Evolutionary conservation across 2,888 invertebrate genomes (phyloP), one percentile per base, ranked within the genome.

Genomic region (Melieria crassipennis): DNA sequence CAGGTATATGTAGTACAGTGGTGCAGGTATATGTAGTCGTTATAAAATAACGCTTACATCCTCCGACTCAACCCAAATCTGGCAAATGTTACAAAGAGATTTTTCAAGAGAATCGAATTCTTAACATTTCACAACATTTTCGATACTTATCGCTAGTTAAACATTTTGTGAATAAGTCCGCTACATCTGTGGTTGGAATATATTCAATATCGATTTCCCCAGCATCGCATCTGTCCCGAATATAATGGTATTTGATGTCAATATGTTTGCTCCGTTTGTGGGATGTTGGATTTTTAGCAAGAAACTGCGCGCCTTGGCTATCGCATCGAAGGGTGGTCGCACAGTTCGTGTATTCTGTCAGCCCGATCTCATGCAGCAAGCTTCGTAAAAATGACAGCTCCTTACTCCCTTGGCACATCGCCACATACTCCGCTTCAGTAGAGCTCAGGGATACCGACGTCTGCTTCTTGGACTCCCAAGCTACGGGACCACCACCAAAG

Each of bases 361-460:
- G 71, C 7, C 61, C 64, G 46, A 74, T 73, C 56, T 75, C 75
- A 4, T 46, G 4, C 10, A 75, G 70, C 64, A 78, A 60, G 11
- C 70, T 71, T 65, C 76, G 55, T 3, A 47, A 47, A 63, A 76
- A 76, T 5, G 62, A 50, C 3, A 77, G 65, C 45, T 75, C 73
- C 13, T 76, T 78, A 1, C 68, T 48, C 1, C 73, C 72, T 65
- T 75, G 72, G 42, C 72, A 76, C 30, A 75, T 47, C 4, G 72
- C 75, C 7, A 76, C 74, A n/a, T 78, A 77, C 55, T 78, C 75
- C 0, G 76, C 77, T 43, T 75, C 76, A 71, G 71, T 76, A n/a
- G 73, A 68, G 45, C 74, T 75, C 7, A 75, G 55, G 4, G 75
- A 70, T 1, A 72, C 65, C 2, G 73, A 65, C 4, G 60, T 55